These are phyloP conservation scores for Sebastolobus altivelis DNA, from an alignment of 2,797 vertebrate species.

Conservation along the genomic window DNA sequence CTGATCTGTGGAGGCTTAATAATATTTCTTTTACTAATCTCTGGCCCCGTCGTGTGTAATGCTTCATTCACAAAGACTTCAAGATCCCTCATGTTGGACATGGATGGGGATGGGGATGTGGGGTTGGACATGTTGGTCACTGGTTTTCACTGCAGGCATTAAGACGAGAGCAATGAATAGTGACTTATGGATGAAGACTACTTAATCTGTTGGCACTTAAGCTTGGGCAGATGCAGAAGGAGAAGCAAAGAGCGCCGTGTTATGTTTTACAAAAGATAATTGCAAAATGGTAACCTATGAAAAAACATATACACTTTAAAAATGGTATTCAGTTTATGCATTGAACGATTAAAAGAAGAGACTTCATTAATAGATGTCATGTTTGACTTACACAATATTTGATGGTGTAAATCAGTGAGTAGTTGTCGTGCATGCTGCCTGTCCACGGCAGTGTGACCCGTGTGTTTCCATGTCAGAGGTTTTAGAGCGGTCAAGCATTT, in stretches of 20 bases:
- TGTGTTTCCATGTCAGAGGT: conserved; percentile 36
- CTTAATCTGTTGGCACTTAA: conserved; percentile 59
- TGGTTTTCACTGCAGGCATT: conserved; percentile 48
- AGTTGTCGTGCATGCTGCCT: background rate
- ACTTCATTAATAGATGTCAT: background rate
- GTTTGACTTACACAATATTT: conserved; percentile 2
- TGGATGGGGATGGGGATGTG: conserved; percentile 34
- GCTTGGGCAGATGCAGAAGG: background rate
- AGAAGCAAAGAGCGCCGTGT: background rate
- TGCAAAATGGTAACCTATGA: background rate
- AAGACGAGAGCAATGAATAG: conserved; percentile 33
- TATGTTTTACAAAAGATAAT: conserved; percentile 8
- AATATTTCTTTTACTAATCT: conserved; percentile 78
- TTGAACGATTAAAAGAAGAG: background rate
- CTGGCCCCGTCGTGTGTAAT: conserved; percentile 55
- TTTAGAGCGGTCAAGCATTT: conserved; percentile 29
- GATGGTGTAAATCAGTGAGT: conserved; percentile 24
- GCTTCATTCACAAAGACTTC: conserved; percentile 67
- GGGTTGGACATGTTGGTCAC: conserved; percentile 50
- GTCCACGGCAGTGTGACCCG: conserved; percentile 8
- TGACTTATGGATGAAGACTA: conserved; percentile 43
- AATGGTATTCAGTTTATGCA: background rate
- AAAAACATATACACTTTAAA: conserved; percentile 7
- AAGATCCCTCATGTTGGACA: conserved; percentile 43
- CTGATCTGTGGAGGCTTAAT: conserved; percentile 72